Conservation (phyloP, 2,888 invertebrate species). For the Hirtodrosophila duncani region DNA sequence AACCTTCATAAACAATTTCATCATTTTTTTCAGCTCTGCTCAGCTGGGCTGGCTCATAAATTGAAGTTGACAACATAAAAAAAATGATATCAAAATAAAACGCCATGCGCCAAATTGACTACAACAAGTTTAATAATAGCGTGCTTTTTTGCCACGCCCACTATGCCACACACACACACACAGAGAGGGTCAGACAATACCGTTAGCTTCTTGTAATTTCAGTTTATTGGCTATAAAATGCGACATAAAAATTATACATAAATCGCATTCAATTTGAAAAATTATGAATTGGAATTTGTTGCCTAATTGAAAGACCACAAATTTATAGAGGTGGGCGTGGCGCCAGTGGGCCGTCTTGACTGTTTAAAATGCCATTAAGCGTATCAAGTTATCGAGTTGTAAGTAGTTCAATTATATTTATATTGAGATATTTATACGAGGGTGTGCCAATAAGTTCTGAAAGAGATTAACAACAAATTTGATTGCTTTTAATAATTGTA, state of each 20-base stretch:
- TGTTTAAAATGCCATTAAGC: constrained; percentile 57
- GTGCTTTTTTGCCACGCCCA: constrained; percentile 5
- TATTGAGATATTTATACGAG: no score
- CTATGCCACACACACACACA: no score
- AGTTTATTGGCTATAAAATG: constrained; percentile 53
- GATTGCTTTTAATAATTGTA: no score
- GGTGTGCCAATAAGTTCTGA: no score
- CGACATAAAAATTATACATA: constrained; percentile 22
- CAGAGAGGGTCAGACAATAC: constrained; percentile 6
- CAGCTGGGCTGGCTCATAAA: constrained; percentile 1
- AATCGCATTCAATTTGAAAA: constrained; percentile 5
- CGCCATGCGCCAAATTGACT: no score
- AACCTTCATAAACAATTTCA: no score
- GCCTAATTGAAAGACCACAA: constrained; percentile 32
- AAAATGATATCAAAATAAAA: no score
- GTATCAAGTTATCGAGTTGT: background rate
- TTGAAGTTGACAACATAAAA: no score
- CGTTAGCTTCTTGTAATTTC: constrained; percentile 32
- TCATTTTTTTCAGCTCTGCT: background rate
- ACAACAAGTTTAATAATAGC: no score
- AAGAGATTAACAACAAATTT: no score
- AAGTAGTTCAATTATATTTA: no score
- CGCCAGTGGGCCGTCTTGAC: constrained; percentile 26
- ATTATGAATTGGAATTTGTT: constrained; percentile 40
- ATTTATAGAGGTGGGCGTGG: constrained; percentile 30